Base-by-base conservation (phyloP, 2,113 vertebrate genomes). In the Notothenia rossii region DNA sequence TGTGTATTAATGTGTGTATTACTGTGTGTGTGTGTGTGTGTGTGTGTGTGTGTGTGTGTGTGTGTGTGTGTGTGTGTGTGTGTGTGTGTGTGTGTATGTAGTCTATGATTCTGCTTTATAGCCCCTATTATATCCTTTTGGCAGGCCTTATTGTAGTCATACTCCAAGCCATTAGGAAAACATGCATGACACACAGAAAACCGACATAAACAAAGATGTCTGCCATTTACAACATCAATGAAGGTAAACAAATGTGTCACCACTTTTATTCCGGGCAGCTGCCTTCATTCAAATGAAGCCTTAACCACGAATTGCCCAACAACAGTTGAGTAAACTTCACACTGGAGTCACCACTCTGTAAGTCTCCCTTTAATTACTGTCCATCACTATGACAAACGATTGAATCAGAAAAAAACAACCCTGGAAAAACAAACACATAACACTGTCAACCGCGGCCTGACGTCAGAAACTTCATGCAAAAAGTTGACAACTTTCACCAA, bases 231-330 rank as follows among this genome's bases (percentile, higher is more conserved):
- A 51, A 65, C 54, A 68, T 77, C 66, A 65, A 51, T 74, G 50
- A 62, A 81, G 70, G 66, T 82, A 69, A 87, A 86, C 75, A 86
- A 86, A 88, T 88, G 79, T 74, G 76, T 86, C 87, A 81, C 68
- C 64, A 4, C 75, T 82, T 86, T 77, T 40, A 63, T 71, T 88
- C 45, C 2, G 9, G 64, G 72, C 84, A 86, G 89, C 84, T 74
- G 78, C 81, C 18, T 70, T 78, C 81, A 79, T 85, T 83, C 80
- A 76, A 83, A 36, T 8, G 14, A 49, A 51, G 58, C 25, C 46
- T n/a, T 75, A 72, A 92, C 69, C 77, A 59, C 70, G 51, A 77
- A 69, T n/a, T 87, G 79, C 25, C 75, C 62, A 58, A 75, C 62
- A 58, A 75, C 70, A 71, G 62, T 63, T 53, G 36, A 82, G 72